phyloP scores from a whole-genome alignment of 1,140 invertebrate genomes.

The Leucophenga varia region DNA sequence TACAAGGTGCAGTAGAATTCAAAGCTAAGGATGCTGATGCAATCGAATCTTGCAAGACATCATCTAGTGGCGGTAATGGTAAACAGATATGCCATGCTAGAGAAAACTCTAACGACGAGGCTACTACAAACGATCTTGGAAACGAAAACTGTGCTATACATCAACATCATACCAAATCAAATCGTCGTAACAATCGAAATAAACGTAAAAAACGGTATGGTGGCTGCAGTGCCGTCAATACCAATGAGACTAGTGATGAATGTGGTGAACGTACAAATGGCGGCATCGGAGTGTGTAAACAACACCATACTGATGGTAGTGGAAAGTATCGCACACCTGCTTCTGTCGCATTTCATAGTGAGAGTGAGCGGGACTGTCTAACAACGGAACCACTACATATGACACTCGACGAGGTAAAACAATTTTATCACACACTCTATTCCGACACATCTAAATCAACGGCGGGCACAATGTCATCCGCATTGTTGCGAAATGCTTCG shows the following conservation, averaged over 20 bases:
- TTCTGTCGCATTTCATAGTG: constrained; percentile 1
- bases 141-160: too few species aligned
- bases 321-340: constrained; percentile 34
- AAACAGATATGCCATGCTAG: too few species aligned
- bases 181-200: constrained; percentile 40
- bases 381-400: constrained; percentile 76
- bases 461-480: neutral
- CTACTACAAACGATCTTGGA: too few species aligned
- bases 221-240: constrained; percentile 8
- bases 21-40: neutral
- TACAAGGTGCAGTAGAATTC: constrained; percentile 60
- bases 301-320: constrained; percentile 3
- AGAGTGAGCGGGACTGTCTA: neutral
- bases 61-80: too few species aligned
- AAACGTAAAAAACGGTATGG: constrained; percentile 46
- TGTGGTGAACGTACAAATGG: constrained; percentile 25
- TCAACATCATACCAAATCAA: constrained; percentile 35
- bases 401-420: constrained; percentile 81
- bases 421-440: constrained; percentile 77
- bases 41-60: too few species aligned
- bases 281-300: constrained; percentile 7
- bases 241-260: constrained; percentile 37
- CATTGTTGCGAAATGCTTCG: neutral
- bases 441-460: constrained; percentile 62
- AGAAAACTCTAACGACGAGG: neutral